These are phyloP conservation scores for Cyanoliseus patagonus DNA, from an alignment of 2,113 vertebrate species.

Conservation along the genomic window DNA sequence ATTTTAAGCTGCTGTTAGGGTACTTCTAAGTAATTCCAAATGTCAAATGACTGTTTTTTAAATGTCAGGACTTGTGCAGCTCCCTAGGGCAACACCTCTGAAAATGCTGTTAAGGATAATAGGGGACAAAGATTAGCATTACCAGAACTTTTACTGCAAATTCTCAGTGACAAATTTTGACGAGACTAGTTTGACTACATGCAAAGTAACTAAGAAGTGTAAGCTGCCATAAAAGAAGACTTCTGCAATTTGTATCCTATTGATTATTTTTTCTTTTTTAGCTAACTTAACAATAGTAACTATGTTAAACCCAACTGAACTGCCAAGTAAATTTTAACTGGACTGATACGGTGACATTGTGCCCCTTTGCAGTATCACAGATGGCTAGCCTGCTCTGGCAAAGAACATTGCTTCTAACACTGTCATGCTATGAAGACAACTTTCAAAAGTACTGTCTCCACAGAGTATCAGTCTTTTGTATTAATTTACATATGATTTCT, in stretches of 20 bases:
- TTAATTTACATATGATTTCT: background rate
- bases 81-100: background rate
- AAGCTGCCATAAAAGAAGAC: background rate
- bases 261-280: constrained; percentile 17
- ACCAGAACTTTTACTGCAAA: background rate
- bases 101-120: constrained; percentile 40
- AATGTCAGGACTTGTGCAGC: constrained; percentile 19
- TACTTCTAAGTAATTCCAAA: constrained; percentile 32
- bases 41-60: constrained; percentile 15
- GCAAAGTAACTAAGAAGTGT: background rate
- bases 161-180: background rate
- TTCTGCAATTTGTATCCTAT: background rate
- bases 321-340: constrained; percentile 9
- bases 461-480: background rate
- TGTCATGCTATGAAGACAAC: background rate
- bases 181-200: background rate
- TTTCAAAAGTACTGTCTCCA: background rate
- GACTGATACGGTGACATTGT: background rate
- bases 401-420: background rate
- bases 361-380: background rate
- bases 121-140: constrained; percentile 31
- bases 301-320: background rate
- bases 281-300: background rate
- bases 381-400: background rate
- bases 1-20: background rate